phyloP scores from a whole-genome alignment of 2,797 vertebrate species.

The Coilia nasus region DNA sequence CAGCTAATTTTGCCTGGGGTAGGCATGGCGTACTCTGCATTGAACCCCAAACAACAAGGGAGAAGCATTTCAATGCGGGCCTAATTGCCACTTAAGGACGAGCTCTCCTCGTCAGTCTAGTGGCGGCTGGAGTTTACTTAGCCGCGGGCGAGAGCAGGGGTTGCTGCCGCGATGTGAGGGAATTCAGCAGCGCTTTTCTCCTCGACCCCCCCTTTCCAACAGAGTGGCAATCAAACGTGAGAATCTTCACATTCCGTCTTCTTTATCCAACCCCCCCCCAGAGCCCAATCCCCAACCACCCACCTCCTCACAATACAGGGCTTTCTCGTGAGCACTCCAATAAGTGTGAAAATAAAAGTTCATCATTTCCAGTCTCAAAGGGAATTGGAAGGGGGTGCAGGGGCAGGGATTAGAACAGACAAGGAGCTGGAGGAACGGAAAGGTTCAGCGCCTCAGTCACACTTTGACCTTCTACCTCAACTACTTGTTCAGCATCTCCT shows the following conservation, averaged over 20 bases:
- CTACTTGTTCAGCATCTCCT: not conserved
- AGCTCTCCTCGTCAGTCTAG: not conserved
- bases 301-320: slow-evolving; percentile 63
- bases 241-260: slow-evolving; percentile 62
- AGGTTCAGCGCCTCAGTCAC: slow-evolving; percentile 69
- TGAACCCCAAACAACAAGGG: not conserved
- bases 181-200: slow-evolving; percentile 8
- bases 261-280: not conserved
- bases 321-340: slow-evolving; percentile 66
- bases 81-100: slow-evolving; percentile 7
- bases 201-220: slow-evolving; percentile 53
- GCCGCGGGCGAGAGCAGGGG: slow-evolving; percentile 11
- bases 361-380: slow-evolving; percentile 76
- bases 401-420: slow-evolving; percentile 49
- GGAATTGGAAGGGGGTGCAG: slow-evolving; percentile 59
- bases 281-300: slow-evolving; percentile 38
- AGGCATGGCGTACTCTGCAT: not conserved
- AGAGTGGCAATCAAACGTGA: slow-evolving; percentile 68
- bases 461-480: slow-evolving; percentile 30
- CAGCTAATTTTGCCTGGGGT: not conserved
- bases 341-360: slow-evolving; percentile 79
- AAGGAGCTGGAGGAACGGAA: slow-evolving; percentile 59
- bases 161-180: not conserved
- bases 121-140: not conserved
- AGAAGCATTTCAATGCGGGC: not conserved